Base-by-base conservation (phyloP, 2,797 vertebrate species). In the Coregonus sp. region DNA sequence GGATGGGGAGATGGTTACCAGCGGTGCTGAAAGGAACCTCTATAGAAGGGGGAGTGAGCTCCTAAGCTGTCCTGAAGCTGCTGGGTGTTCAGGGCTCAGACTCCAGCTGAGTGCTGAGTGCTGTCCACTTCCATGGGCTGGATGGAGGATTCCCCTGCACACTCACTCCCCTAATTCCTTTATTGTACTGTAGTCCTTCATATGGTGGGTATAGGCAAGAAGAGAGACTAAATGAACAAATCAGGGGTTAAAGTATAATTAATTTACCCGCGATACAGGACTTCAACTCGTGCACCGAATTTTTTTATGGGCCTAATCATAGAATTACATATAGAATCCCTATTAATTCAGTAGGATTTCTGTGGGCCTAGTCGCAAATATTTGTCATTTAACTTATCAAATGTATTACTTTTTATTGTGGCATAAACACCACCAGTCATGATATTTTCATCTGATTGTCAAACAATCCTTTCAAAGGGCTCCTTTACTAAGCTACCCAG, bases 21-120 rank as follows among this genome's bases (percentile, higher is more conserved):
- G 79, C 80, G 81, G 81, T 74, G 76, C 78, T 84, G 73, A 82
- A 85, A 86, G 84, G 51, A 74, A 78, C 29, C 80, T 83, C 80
- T 77, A 80, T 80, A 80, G 79, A 86, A 81, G 74, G 84, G 59
- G 52, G 6, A 25, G 12, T 6, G 77, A 72, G 73, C 82, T 86
- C 77, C 76, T 82, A 73, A 86, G 78, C 86, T 67, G 75, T 83
- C 76, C 76, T 75, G 71, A 83, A 74, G 69, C 78, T 78, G 70
- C 72, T 69, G 70, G 78, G 70, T 80, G 73, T 76, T 85, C 82
- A 78, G 72, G 79, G 65, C 61, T 75, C 61, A 78, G 82, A 80
- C 79, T 85, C 75, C 65, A 47, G 40, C 40, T 47, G 40, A 47
- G 40, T 76, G 76, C 52, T 68, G 59, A 52, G 79, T 85, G 74